Evolutionary conservation across 2,113 vertebrate genomes (phyloP), one percentile per base, ranked within the genome.

Genomic region (Grammomys surdaster): DNA sequence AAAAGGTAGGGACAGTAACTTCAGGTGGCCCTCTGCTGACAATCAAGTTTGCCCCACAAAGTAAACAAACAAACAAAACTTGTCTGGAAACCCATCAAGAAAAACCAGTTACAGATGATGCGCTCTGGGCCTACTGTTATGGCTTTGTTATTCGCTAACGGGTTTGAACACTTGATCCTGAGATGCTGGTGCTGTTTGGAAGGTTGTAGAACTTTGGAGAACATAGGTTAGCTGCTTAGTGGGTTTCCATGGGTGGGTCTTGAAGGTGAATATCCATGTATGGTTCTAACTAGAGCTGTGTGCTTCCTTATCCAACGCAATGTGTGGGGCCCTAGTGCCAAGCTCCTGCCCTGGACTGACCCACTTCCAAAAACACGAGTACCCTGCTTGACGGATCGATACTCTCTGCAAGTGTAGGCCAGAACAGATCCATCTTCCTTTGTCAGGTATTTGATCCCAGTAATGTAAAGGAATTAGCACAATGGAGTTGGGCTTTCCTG

Each of bases 31-130:
- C 14, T 84, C 26, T 73, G 54, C 63, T 88, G 77, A 72, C 33
- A 78, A n/a, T 48, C 40, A 43, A 14, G 63, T 19, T 43, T 48
- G 78, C 33, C 33, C 85, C 63, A n/a, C 69, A 72, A 70, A 69
- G 58, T 58, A 56, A 4, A 72, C 36, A 6, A 19, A 17, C 33
- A n/a, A 72, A 72, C 54, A 12, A 95, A 92, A n/a, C 48, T 70
- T 72, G 56, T 51, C 91, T 96, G 60, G 31, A 72, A 91, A 81
- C 58, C 81, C 51, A 77, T 40, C 70, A 82, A 72, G n/a, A 88
- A 91, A 46, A 85, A 19, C 24, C 90, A 81, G 28, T 58, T 46
- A n/a, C 36, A 56, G 31, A 65, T 24, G 22, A 58, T 33, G 56
- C n/a, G 4, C 72, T 82, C 19, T 69, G 33, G 33, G 31, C 13